Evolutionary conservation across 2,113 vertebrate species (phyloP).

Genomic region (Prochilodus magdalenae): DNA sequence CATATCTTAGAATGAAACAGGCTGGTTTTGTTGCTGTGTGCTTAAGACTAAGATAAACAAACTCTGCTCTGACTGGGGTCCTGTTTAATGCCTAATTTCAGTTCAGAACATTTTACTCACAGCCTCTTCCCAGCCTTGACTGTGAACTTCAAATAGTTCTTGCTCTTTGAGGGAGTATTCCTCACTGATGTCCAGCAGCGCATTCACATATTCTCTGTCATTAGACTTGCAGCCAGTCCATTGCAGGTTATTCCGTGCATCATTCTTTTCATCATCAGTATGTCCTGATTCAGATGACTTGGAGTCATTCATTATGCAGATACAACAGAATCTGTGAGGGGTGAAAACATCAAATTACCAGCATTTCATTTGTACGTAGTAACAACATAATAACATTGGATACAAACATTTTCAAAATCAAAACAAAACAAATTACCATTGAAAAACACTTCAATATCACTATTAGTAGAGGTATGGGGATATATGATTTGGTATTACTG

Average conservation of each 20-base stretch:
- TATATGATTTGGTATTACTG: no score
- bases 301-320: slow-evolving; percentile 48
- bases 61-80: no score
- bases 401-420: no score
- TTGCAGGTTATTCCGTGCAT: not conserved
- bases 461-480: no score
- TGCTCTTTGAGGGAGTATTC: slow-evolving; percentile 67
- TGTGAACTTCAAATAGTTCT: slow-evolving; percentile 59
- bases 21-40: no score
- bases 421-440: no score
- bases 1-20: no score
- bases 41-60: no score
- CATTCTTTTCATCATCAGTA: slow-evolving; percentile 21
- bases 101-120: no score
- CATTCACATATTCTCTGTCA: slow-evolving; percentile 70
- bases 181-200: slow-evolving; percentile 80
- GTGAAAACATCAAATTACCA: not conserved
- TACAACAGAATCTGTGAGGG: slow-evolving; percentile 9
- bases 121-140: slow-evolving; percentile 81
- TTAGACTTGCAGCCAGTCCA: not conserved
- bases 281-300: slow-evolving; percentile 24
- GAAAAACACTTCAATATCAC: no score
- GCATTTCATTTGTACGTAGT: not conserved
- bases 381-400: not conserved
- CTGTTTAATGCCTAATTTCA: no score